Base-by-base conservation (phyloP, 1,140 invertebrate genomes). In the Steinernema khuongi region DNA sequence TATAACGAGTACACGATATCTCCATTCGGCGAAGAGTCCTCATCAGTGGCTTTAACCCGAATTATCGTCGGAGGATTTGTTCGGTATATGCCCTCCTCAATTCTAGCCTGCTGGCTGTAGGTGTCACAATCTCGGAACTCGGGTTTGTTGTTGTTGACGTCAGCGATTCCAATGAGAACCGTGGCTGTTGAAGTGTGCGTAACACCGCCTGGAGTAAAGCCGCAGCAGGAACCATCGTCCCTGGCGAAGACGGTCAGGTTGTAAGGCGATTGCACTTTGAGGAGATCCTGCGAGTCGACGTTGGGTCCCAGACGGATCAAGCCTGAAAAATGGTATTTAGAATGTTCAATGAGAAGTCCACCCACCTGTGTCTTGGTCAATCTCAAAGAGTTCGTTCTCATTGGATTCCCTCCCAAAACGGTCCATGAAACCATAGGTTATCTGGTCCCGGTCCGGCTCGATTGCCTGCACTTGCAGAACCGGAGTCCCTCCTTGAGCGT, bases 141-240 rank as follows among this genome's bases (percentile, higher is more conserved):
- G 22, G 77, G 77, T 30, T 80, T 81, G 67, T 83, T 83, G 73
- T 83, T 83, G 72, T 83, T 83, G 14, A 83, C 75, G 66, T 83
- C 83, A 17, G 75, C 75, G 31, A 83, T 79, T 0, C 72, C 73
- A 44, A 84, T 76, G 2, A 76, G 29, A 11, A 85, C 78, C 14
- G 68, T 78, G 11, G 82, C 83, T 29, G 72, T 74, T n/a, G 70
- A 32, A 22, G 43, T 76, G n/a, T 78, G 77, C 1, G 32, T 43
- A 1, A 44, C 36, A 19, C 43, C 72, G 31, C 67, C 29, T 33
- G 32, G 68, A 44, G 18, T 50, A 17, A 31, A 67, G 11, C 72
- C 67, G 77, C 82, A 83, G 73, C 82, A 83, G 17, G 78, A 77
- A n/a, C 83, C 81, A 73, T 83, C 82, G 72, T 83, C 82, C 17